Evolutionary conservation across 2,888 invertebrate species (phyloP), one percentile per base, ranked within the genome.

Genomic region (Pristionchus maxplancki): DNA sequence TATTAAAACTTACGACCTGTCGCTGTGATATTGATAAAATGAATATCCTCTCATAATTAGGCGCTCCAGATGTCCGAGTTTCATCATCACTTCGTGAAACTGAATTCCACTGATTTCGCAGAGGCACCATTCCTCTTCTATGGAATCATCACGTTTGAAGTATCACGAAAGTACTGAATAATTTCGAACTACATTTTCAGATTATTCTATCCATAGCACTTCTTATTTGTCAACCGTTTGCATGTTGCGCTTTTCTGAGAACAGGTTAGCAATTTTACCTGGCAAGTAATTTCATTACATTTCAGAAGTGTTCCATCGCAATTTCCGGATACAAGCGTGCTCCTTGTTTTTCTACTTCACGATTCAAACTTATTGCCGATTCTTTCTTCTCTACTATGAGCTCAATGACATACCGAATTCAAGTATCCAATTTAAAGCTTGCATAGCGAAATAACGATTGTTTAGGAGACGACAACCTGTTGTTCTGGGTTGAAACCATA

Each of bases 361-460:
- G 5, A 1, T 78, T 24, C 78, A 78, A 78, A 28, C 6, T n/a
- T 78, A 15, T 17, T 44, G 44, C 15, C 44, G 78, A n/a, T 44
- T 48, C 44, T 48, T 78, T 44, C 78, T 78, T 1, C n/a, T 78
- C 1, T 44, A 78, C 48, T 78, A 78, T 48, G 78, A 78, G 9
- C 78, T 78, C 28, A 78, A 78, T 15, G 78, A 78, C 44, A 78
- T 78, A 15, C 78, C 78, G 20, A 78, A 28, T 78, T 44, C 40
- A 71, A n/a, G n/a, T 44, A 78, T 24, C n/a, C n/a, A n/a, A n/a
- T n/a, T n/a, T n/a, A n/a, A n/a, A n/a, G n/a, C n/a, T n/a, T n/a
- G n/a, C 34, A 28, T 71, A 20, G 31, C n/a, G 6, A 31, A 64
- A 64, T n/a, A 3, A 44, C 8, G n/a, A 15, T 11, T 44, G 11